A percentile compares a stretch with the other conserved stretches of the same genome.
These are phyloP conservation scores for Bombus superbus DNA, from an alignment of 1,140 invertebrate species.

Conservation along the genomic window DNA sequence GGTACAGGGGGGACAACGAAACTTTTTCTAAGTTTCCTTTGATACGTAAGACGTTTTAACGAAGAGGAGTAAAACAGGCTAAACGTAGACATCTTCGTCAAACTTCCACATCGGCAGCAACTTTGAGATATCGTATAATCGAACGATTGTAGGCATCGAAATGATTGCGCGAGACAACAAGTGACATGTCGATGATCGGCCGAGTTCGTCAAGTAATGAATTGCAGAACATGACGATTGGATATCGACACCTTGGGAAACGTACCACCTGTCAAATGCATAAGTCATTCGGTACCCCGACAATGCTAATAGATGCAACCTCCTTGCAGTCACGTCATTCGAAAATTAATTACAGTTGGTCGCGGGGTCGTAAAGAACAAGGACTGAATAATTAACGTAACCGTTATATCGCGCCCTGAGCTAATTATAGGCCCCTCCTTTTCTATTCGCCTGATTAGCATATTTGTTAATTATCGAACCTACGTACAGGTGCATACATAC, in stretches of 20 bases:
- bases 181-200: background rate
- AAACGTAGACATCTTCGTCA: no score
- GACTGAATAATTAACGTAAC: conserved; percentile 77
- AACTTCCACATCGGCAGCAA: no score
- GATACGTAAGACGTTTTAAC: no score
- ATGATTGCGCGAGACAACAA: background rate
- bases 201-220: conserved; percentile 11
- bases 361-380: conserved; percentile 73
- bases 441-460: conserved; percentile 74
- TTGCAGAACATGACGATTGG: conserved; percentile 53
- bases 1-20: no score
- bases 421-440: conserved; percentile 75
- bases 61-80: no score
- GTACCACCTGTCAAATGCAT: conserved; percentile 65
- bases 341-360: conserved; percentile 75
- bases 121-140: no score
- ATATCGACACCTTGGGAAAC: conserved; percentile 52
- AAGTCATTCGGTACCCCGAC: conserved; percentile 62
- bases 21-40: no score
- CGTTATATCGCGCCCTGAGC: conserved; percentile 66
- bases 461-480: conserved; percentile 74
- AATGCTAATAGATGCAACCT: conserved; percentile 74
- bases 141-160: background rate
- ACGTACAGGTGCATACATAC: conserved; percentile 46
- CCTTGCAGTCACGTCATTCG: conserved; percentile 76